Conservation (phyloP, 2,113 vertebrate species). For the Indicator maculatus region DNA sequence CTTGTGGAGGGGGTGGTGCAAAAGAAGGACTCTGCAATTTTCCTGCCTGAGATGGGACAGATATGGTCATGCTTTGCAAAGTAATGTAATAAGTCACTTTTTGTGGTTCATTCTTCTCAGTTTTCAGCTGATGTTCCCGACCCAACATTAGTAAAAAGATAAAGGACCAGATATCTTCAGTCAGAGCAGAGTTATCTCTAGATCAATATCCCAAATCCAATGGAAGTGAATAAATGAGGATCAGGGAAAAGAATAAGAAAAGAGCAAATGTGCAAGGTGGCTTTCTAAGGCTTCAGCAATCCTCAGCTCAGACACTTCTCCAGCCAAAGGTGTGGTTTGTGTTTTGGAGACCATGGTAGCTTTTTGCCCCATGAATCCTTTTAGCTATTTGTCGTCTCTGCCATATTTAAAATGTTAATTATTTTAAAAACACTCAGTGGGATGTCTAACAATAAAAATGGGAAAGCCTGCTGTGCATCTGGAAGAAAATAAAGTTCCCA, state of each 20-base stretch:
- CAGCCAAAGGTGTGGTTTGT: neutral
- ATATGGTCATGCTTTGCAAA: neutral
- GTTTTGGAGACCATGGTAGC: neutral
- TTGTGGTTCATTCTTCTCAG: neutral
- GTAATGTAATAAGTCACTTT: neutral
- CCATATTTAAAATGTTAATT: neutral
- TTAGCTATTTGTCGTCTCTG: neutral
- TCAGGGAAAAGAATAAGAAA: neutral
- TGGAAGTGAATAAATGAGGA: neutral
- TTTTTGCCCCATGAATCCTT: neutral
- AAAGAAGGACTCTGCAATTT: neutral
- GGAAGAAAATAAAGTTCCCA: neutral
- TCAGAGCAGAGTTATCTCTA: neutral
- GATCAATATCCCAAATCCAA: neutral
- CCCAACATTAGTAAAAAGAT: neutral
- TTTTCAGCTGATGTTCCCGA: neutral
- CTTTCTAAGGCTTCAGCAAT: neutral
- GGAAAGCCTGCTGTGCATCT: neutral
- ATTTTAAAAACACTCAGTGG: neutral
- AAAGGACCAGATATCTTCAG: neutral
- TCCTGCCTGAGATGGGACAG: neutral
- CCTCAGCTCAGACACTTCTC: neutral
- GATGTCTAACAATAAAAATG: neutral
- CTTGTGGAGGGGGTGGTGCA: neutral
- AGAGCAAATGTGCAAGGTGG: neutral